Conservation (phyloP, 2,113 vertebrate species). For the Chaenogobius annularis region DNA sequence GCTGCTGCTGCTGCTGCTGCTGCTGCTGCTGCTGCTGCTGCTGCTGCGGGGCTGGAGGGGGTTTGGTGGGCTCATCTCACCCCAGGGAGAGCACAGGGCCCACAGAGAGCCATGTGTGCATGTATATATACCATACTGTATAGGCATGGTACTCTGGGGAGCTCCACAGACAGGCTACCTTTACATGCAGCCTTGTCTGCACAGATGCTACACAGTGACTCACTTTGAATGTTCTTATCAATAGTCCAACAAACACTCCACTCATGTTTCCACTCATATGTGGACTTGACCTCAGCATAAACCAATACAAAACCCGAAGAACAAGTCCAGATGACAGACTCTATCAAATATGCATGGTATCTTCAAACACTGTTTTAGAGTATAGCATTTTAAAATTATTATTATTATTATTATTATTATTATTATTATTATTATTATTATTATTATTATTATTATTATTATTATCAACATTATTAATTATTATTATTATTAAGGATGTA, state of each 20-base stretch:
- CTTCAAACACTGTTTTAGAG: background rate
- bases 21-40: constrained; percentile 37
- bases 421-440: too few species aligned
- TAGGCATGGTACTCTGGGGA: constrained; percentile 65
- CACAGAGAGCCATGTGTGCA: constrained; percentile 50
- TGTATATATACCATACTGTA: constrained; percentile 31
- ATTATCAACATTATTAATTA: too few species aligned
- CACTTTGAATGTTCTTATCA: constrained; percentile 57
- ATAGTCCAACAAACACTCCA: constrained; percentile 56
- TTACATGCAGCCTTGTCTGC: constrained; percentile 59
- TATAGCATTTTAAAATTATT: too few species aligned
- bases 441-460: too few species aligned
- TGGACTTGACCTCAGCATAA: background rate
- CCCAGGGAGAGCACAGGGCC: constrained; percentile 60
- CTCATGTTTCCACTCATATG: constrained; percentile 46
- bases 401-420: too few species aligned
- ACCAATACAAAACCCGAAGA: background rate
- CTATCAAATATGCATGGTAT: background rate
- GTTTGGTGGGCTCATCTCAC: constrained; percentile 67
- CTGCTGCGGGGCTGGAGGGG: constrained; percentile 52
- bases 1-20: constrained; percentile 40
- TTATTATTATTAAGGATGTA: too few species aligned
- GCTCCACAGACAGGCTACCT: constrained; percentile 65
- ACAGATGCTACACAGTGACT: constrained; percentile 62
- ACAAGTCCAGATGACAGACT: background rate